Base-by-base conservation (phyloP, 2,797 vertebrate species). In the Tympanoctomys barrerae region DNA sequence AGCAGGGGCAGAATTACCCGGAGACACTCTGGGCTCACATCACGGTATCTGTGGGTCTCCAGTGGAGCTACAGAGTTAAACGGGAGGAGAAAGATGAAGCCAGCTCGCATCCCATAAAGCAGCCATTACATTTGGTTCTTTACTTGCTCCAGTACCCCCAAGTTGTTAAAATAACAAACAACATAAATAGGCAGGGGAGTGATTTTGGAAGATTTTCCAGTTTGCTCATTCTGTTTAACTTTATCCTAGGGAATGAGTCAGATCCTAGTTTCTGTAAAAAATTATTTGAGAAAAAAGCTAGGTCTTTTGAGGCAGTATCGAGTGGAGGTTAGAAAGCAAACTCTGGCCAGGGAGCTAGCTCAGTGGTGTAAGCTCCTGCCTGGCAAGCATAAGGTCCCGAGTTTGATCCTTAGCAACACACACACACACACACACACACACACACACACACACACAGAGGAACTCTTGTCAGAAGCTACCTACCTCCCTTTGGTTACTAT, bases 171-270 rank as follows among this genome's bases (percentile, higher is more conserved):
- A 46, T 85, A 81, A 80, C 22, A 57, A 46, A 26, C n/a, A 86
- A 73, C 49, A 36, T 52, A 87, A 82, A 18, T 70, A 87, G 42
- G 2, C 14, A 85, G 31, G 16, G 42, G 26, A 49, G 83, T 71
- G 11, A 68, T 52, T 87, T 82, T n/a, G 39, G 70, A 85, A 87
- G 39, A 3, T n/a, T 75, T 62, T 66, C 42, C 36, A 75, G 12
- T 66, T 94, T 31, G 91, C 21, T 82, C 18, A 68, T 89, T 86
- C 75, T 93, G 49, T 54, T 82, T 91, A 95, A 79, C 2, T 91
- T 78, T 89, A 82, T 82, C 90, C n/a, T 49, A 33, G 68, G 33
- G 12, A 79, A 68, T 13, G 46, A 93, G 42, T 82, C 1, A 19
- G 59, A 85, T 22, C 33, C 39, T 62, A 33, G 39, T 87, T n/a